Base-by-base conservation (phyloP, 2,888 invertebrate species). In the Nematopogon swammerdamellus region DNA sequence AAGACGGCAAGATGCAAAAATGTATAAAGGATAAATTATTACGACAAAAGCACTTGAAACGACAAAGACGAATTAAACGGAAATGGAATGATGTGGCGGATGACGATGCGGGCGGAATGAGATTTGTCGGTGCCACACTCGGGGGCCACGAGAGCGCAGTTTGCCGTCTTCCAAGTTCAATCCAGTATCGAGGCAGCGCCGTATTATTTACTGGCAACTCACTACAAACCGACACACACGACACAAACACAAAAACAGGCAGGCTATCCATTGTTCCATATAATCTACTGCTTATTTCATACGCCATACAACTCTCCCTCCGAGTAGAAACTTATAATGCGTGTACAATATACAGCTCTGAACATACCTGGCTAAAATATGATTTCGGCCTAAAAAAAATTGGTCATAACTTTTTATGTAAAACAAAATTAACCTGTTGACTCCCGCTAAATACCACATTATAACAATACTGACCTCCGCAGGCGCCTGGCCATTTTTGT, bases 1-100 rank as follows among this genome's bases (percentile, higher is more conserved):
- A 76, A 79, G 79, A 79, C 79, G 79, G 79, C 79, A 79, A 77
- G 74, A 74, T 77, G 79, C 76, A 70, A 72, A n/a, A 30, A 47
- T 50, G 69, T 68, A 69, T 63, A 63, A 59, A 61, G 53, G 58
- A 58, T 62, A 47, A 48, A 43, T 30, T 18, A 47, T 30, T 29
- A 47, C 45, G 45, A n/a, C 18, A 45, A 5, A 42, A 48, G 44
- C 30, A 36, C 8, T 6, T 14, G 36, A 36, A 36, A 36, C 14
- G 8, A 36, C 11, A 36, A n/a, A n/a, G 8, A 36, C 36, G n/a
- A 36, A 36, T 48, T n/a, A 19, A 43, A 46, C 29, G 17, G 16
- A 49, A 14, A 16, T 14, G 18, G 18, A 45, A 17, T 16, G 43
- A 17, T 16, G 20, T 5, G 19, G 44, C 29, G 19, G 19, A n/a